Conservation (phyloP, 2,888 invertebrate species). For the Cremastinae sp. region DNA sequence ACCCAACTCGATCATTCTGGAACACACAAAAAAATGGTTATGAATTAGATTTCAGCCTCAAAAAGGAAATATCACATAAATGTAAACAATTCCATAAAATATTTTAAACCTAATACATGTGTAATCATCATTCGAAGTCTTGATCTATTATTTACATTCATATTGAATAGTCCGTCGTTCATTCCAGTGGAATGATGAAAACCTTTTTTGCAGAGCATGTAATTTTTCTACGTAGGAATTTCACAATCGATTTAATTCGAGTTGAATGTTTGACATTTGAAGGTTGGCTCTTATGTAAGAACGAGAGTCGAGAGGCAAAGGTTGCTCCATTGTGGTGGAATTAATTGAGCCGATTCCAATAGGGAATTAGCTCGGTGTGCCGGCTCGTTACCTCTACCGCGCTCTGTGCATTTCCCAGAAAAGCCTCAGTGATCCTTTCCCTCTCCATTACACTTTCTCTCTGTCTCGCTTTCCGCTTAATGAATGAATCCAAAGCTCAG, state of each 20-base stretch:
- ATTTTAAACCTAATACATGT: too few species aligned
- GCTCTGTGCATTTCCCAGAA: constrained; percentile 17
- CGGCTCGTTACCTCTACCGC: constrained; percentile 48
- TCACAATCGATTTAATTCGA: not conserved
- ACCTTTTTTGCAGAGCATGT: too few species aligned
- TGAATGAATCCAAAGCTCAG: not conserved
- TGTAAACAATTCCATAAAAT: too few species aligned
- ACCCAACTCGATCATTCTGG: constrained; percentile 73
- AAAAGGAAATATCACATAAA: too few species aligned
- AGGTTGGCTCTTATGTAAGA: constrained; percentile 30
- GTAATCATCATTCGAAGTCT: too few species aligned
- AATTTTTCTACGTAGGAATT: not conserved
- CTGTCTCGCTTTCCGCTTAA: not conserved
- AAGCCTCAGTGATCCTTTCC: not conserved
- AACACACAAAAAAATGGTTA: constrained; percentile 45
- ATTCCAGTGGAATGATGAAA: too few species aligned
- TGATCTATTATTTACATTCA: too few species aligned
- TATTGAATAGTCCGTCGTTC: too few species aligned
- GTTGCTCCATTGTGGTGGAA: constrained; percentile 46
- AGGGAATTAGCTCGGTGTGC: constrained; percentile 40
- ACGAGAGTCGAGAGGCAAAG: constrained; percentile 18
- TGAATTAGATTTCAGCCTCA: not conserved
- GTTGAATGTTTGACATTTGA: constrained; percentile 19
- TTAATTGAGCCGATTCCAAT: constrained; percentile 50
- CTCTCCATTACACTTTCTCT: not conserved